Evolutionary conservation across 2,113 vertebrate species (phyloP), one percentile per base, ranked within the genome.

Genomic region (Paracanthobrama guichenoti): DNA sequence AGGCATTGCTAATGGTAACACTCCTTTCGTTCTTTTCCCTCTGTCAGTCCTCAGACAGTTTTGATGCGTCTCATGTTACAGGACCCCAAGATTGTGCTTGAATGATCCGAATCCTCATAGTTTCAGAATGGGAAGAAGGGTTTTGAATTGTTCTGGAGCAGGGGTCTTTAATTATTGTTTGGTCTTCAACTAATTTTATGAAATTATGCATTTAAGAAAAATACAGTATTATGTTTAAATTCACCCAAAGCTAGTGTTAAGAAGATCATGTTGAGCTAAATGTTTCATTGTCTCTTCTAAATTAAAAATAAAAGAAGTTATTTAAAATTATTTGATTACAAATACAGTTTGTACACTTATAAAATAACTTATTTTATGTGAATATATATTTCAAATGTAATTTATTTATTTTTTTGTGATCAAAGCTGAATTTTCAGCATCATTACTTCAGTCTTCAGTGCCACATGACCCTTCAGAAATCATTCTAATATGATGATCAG

Each of bases 1-100:
- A 98, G 92, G 97, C 97, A 42, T 92, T 98, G 86, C 95, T 98
- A 82, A 96, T 98, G 97, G 97, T 98, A 96, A n/a, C 62, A 59
- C 28, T 46, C 24, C 31, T 59, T 26, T 60, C 44, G 42, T 71
- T 55, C 75, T 81, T 64, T 67, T 73, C 44, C 80, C 66, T 86
- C 42, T 28, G 10, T 72, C 57, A 24, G 74, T 71, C 35, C 44
- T 62, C 42, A n/a, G 42, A 18, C 26, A 35, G 18, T 64, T 69
- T 78, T 69, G 73, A 53, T 83, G 82, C 0, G 16, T 84, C 60
- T 77, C 82, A 57, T 84, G 48, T 24, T 35, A 24, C 20, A 6
- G 44, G 13, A 31, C 8, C 13, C 42, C 0, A 31, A 5, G 44
- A 20, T 39, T 13, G 1, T 16, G 28, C 6, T 76, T 14, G 11